Evolutionary conservation across 2,113 vertebrate genomes (phyloP), one percentile per base, ranked within the genome.

Genomic region (Pelvicachromis taeniatus): DNA sequence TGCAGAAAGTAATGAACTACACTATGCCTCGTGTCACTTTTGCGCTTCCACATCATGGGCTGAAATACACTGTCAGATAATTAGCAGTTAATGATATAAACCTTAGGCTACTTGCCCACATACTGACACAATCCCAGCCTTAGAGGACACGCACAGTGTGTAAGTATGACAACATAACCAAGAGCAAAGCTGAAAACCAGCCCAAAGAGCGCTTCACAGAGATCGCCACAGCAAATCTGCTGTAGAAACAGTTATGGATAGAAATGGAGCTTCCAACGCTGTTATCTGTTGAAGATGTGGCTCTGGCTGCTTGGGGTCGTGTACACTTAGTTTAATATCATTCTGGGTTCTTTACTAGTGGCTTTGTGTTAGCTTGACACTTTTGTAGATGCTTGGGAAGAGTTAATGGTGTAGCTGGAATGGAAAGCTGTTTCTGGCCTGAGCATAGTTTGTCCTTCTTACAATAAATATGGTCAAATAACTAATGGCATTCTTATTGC

Each of bases 51-150:
- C 9, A 48, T 29, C 14, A 29, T 73, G 40, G 21, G 65, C 14
- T 73, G 40, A 48, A 26, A 48, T 29, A 45, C 40, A 4, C 14
- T 29, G 40, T 73, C 65, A 10, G 21, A 45, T 73, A 48, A 29
- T 73, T 73, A 0, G 21, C 40, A 70, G 65, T 70, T 70, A 45
- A 70, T 17, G 5, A 70, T 10, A 10, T 26, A 70, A 70, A 42
- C 38, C 38, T 68, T 1, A 26, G 38, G 21, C 9, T 70, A 26
- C 38, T 42, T 70, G 38, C 21, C 12, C 38, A 26, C 38, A 68
- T 38, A 45, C 35, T 42, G 38, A 42, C 40, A 45, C 0, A 5
- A 65, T 14, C 2, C n/a, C 61, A 13, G 12, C 8, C 13, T 7
- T 50, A 19, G 17, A 7, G 16, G 7, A 17, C 3, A 50, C 16